phyloP scores from a whole-genome alignment of 2,113 vertebrate genomes.

The Sphyrna mokarran region DNA sequence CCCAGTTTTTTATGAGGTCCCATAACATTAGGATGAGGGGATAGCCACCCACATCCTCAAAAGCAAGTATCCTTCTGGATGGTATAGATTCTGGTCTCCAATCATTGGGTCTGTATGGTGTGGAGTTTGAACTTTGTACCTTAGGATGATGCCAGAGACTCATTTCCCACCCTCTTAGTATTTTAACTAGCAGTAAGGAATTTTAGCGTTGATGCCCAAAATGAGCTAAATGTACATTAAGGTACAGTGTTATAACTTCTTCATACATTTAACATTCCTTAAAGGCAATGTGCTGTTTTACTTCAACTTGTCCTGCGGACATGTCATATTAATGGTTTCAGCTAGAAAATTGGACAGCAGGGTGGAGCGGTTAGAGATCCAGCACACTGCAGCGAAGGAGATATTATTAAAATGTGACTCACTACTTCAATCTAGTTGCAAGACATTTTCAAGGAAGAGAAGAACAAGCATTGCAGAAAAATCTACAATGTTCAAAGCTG shows the following conservation, averaged over 20 bases:
- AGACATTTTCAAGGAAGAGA: neutral
- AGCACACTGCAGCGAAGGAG: neutral
- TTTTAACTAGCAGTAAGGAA: neutral
- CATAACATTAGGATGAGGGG: neutral
- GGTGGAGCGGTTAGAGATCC: neutral
- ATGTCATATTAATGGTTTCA: neutral
- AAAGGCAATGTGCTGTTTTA: neutral
- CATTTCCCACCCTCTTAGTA: neutral
- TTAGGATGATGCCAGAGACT: neutral
- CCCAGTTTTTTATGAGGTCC: neutral
- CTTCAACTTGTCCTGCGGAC: neutral
- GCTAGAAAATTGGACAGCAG: neutral
- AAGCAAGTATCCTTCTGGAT: neutral
- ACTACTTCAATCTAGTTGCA: neutral
- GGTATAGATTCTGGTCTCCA: neutral
- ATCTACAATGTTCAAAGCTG: neutral
- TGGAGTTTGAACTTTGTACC: neutral
- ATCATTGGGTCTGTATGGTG: neutral
- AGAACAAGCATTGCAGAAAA: neutral
- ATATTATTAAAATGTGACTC: neutral
- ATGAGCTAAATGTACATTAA: neutral
- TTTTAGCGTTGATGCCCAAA: neutral
- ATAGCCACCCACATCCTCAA: neutral
- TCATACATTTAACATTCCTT: neutral
- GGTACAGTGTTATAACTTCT: neutral